Conservation (phyloP, 2,113 vertebrate genomes). For the Upupa epops region DNA sequence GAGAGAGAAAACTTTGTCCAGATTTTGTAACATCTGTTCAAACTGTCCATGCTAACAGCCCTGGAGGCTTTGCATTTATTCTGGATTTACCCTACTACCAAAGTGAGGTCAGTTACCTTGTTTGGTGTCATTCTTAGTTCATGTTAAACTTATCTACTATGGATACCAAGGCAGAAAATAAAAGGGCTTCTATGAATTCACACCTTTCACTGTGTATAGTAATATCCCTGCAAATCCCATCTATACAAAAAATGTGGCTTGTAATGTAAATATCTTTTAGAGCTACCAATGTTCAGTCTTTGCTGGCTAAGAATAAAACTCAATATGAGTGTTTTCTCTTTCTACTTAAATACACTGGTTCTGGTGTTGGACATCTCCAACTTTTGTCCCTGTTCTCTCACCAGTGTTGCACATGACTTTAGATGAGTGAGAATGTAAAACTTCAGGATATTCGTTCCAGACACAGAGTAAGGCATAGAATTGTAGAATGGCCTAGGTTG, state of each 20-base stretch:
- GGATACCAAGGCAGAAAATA: background rate
- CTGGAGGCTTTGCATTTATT: background rate
- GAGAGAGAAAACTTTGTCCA: background rate
- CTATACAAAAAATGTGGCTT: background rate
- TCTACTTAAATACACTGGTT: background rate
- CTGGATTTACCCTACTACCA: background rate
- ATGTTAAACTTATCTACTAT: background rate
- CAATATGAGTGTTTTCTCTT: background rate
- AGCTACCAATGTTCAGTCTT: background rate
- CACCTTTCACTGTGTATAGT: background rate
- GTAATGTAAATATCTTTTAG: background rate
- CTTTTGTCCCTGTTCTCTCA: background rate
- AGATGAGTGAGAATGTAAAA: background rate
- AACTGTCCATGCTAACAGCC: background rate
- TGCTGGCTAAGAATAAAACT: background rate
- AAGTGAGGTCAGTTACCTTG: background rate
- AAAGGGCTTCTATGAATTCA: background rate
- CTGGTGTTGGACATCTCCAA: background rate
- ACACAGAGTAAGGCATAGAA: background rate
- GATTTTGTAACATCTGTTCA: background rate
- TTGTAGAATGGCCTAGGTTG: too few species aligned
- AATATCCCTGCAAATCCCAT: background rate
- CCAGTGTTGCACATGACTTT: background rate
- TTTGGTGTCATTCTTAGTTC: background rate
- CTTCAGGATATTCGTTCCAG: background rate